A percentile compares a stretch with the other conserved stretches of the same genome.
Evolutionary conservation across 2,113 vertebrate species (phyloP).

Genomic region (Epinephelus cyanopodus): DNA sequence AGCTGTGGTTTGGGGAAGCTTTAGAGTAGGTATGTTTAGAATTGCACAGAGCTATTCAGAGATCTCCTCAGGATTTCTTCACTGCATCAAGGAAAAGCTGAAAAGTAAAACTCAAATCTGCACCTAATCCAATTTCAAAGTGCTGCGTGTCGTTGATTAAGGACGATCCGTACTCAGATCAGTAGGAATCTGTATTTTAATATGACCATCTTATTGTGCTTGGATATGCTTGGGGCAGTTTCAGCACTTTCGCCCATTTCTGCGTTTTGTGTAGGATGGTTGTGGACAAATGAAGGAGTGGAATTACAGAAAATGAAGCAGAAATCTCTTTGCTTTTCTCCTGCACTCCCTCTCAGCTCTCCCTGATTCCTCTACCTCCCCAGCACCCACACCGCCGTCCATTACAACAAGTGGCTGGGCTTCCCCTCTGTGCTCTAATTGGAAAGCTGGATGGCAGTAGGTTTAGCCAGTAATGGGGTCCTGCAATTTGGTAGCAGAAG

Average conservation of each 20-base stretch:
- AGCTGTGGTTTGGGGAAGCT: conserved; percentile 31
- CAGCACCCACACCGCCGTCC: conserved; percentile 28
- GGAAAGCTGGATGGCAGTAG: conserved; percentile 79
- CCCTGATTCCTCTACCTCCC: conserved; percentile 21
- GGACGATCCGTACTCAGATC: conserved; percentile 37
- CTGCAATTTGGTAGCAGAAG: conserved; percentile 78
- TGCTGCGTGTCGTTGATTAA: conserved; percentile 43
- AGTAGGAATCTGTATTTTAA: conserved; percentile 41
- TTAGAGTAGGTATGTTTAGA: conserved; percentile 37
- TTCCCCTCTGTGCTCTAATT: conserved; percentile 79
- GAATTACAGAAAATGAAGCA: conserved; percentile 37
- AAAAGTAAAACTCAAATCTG: conserved; percentile 49
- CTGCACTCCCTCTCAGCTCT: conserved; percentile 11
- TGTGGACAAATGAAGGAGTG: conserved; percentile 14
- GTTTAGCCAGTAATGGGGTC: conserved; percentile 81
- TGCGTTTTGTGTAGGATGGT: not conserved
- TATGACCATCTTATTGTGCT: conserved; percentile 39
- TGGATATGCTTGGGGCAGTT: conserved; percentile 15
- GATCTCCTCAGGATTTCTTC: conserved; percentile 16
- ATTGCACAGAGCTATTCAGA: conserved; percentile 15
- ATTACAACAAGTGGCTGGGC: conserved; percentile 67
- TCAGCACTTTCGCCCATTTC: conserved; percentile 8
- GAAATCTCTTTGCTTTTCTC: conserved; percentile 27
- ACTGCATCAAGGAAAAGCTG: conserved; percentile 30
- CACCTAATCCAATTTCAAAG: conserved; percentile 52